Percentiles rank a stretch among this genome's conserved stretches.
phyloP scores from a whole-genome alignment of 2,113 vertebrate genomes.

The Percopsis transmontana region DNA sequence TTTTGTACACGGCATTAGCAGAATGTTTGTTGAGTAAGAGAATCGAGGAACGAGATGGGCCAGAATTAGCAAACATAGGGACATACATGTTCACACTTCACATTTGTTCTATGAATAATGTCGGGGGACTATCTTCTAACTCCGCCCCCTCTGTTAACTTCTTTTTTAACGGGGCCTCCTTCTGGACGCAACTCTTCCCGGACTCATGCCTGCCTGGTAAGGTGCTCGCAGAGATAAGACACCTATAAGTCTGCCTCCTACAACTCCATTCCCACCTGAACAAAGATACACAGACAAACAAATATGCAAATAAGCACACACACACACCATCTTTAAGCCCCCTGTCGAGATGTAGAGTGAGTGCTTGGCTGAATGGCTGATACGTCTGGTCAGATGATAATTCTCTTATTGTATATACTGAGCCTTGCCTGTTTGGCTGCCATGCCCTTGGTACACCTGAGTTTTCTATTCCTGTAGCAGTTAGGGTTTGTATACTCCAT shows the following conservation, averaged over 20 bases:
- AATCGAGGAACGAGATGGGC: too few species aligned
- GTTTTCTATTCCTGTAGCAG: not conserved
- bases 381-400: not conserved
- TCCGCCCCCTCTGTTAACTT: too few species aligned
- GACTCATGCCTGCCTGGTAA: slow-evolving; percentile 3
- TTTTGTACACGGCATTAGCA: too few species aligned
- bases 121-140: too few species aligned
- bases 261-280: not conserved
- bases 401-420: slow-evolving; percentile 14
- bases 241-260: slow-evolving; percentile 19
- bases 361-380: slow-evolving; percentile 12
- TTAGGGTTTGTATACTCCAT: not conserved
- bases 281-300: not conserved
- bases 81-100: too few species aligned
- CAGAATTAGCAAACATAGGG: too few species aligned
- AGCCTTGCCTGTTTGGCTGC: slow-evolving; percentile 10
- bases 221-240: slow-evolving; percentile 50
- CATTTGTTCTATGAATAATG: too few species aligned
- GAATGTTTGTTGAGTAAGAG: too few species aligned
- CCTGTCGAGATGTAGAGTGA: slow-evolving; percentile 1
- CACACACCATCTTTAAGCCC: slow-evolving; percentile 15
- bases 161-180: too few species aligned
- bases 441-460: slow-evolving; percentile 14
- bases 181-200: too few species aligned
- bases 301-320: not conserved